phyloP scores from a whole-genome alignment of 2,888 invertebrate genomes.

The Orthosia gothica region DNA sequence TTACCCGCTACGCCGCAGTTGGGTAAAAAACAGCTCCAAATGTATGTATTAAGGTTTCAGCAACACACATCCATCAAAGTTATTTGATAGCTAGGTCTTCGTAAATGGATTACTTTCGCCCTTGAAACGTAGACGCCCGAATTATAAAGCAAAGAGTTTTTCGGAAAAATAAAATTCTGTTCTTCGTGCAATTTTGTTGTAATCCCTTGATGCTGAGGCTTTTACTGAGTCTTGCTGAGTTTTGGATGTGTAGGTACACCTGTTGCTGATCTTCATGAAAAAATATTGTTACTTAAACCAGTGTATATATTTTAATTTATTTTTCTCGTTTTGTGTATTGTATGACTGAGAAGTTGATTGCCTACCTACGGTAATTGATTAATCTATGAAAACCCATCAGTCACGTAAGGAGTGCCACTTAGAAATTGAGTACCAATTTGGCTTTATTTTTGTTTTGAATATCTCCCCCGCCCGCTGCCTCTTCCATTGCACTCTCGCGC shows the following conservation, averaged over 20 bases:
- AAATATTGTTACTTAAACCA: background rate
- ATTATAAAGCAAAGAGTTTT: conserved; percentile 21
- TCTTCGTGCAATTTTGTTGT: conserved; percentile 26
- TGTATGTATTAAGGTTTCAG: conserved; percentile 9
- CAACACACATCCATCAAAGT: conserved; percentile 38
- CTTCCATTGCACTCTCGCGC: too few relatives aligned
- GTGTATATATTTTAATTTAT: too few relatives aligned
- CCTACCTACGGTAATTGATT: too few relatives aligned
- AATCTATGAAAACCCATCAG: too few relatives aligned
- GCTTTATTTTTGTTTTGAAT: too few relatives aligned
- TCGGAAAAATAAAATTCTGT: conserved; percentile 33
- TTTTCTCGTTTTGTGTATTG: too few relatives aligned
- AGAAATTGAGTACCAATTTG: too few relatives aligned
- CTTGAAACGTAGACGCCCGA: background rate
- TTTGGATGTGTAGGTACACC: conserved; percentile 17
- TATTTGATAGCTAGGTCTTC: conserved; percentile 29
- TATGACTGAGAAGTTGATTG: too few relatives aligned
- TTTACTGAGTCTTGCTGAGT: conserved; percentile 6
- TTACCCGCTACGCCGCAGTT: background rate
- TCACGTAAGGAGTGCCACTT: too few relatives aligned
- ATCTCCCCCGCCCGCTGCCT: too few relatives aligned
- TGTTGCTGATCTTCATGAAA: background rate
- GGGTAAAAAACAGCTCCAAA: background rate
- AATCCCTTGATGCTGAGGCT: conserved; percentile 27
- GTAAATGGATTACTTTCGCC: conserved; percentile 39